phyloP scores from a whole-genome alignment of 2,797 vertebrate genomes.

The Sandelia bainsii region DNA sequence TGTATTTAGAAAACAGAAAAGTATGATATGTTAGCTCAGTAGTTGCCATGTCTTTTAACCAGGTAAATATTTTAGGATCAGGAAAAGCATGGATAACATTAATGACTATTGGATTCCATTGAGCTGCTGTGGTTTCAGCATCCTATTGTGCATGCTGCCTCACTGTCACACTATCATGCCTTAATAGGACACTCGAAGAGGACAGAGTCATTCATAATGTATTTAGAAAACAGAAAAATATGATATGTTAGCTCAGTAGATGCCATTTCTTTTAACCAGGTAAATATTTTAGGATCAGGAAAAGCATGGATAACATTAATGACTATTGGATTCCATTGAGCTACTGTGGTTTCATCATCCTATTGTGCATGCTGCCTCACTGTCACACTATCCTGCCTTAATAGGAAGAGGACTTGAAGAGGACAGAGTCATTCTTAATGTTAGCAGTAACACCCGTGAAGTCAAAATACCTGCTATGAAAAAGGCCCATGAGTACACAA shows the following conservation, averaged over 20 bases:
- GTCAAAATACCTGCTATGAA: neutral
- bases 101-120: neutral
- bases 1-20: neutral
- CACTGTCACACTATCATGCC: too few relatives aligned
- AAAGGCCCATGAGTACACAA: neutral
- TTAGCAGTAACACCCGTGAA: neutral
- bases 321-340: neutral
- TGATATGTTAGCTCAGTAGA: neutral
- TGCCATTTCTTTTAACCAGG: too few relatives aligned
- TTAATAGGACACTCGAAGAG: neutral
- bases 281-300: too few relatives aligned
- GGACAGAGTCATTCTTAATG: neutral
- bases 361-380: neutral
- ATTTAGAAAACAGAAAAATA: too few relatives aligned
- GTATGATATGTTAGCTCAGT: neutral
- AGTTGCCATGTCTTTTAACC: too few relatives aligned
- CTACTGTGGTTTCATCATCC: neutral
- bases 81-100: too few relatives aligned
- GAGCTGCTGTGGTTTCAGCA: neutral
- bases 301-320: too few relatives aligned
- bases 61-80: too few relatives aligned
- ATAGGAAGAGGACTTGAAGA: neutral
- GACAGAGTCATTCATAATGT: neutral
- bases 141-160: neutral
- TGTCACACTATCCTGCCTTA: neutral